These are phyloP conservation scores for Myripristis jacobus DNA, from an alignment of 2,797 vertebrate species.

Conservation along the genomic window DNA sequence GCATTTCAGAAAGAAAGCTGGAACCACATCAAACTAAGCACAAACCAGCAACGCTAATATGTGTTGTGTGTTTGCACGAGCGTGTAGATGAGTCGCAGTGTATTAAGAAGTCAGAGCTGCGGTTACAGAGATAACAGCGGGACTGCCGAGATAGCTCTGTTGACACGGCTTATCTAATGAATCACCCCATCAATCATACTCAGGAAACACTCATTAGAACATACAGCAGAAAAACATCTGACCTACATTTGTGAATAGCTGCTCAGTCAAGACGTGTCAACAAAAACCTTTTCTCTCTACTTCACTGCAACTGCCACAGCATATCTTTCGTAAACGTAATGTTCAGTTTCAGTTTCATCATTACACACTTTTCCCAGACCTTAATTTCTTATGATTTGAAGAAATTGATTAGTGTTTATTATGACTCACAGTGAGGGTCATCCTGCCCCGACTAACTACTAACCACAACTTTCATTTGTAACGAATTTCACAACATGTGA, in stretches of 20 bases:
- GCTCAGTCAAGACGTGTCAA: conserved; percentile 48
- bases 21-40: neutral
- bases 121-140: conserved; percentile 17
- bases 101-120: neutral
- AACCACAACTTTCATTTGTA: no score
- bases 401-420: conserved; percentile 1
- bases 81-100: conserved; percentile 1
- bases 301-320: conserved; percentile 8
- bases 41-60: neutral
- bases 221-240: conserved; percentile 62
- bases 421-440: neutral
- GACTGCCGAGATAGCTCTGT: conserved; percentile 39
- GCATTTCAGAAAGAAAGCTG: neutral
- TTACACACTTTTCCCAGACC: conserved; percentile 12
- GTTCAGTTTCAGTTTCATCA: conserved; percentile 37
- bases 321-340: conserved; percentile 27
- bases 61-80: neutral
- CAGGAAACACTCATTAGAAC: conserved; percentile 65
- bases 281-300: conserved; percentile 31
- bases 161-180: conserved; percentile 71
- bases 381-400: conserved; percentile 23
- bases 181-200: conserved; percentile 53
- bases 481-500: no score
- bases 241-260: conserved; percentile 66
- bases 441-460: no score